Evolutionary conservation across 2,888 invertebrate species (phyloP).

Genomic region (Cerceris ruficornis): DNA sequence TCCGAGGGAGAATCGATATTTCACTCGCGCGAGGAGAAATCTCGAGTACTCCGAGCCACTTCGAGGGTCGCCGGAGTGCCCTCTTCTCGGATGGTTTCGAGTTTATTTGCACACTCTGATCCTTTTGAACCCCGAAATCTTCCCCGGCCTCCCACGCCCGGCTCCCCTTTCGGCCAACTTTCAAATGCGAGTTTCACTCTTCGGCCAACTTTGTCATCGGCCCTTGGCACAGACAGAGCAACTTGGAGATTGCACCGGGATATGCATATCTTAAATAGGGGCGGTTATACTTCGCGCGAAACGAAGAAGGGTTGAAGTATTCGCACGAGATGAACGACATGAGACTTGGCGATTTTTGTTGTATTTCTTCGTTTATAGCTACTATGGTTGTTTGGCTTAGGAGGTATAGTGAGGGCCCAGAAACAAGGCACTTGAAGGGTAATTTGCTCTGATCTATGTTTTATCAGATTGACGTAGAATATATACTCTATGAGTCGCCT

Average conservation of each 20-base stretch:
- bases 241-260: background rate
- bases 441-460: too few species aligned
- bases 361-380: too few species aligned
- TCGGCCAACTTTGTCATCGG: background rate
- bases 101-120: slow-evolving; percentile 52
- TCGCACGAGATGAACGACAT: too few species aligned
- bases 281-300: too few species aligned
- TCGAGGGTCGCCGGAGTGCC: slow-evolving; percentile 24
- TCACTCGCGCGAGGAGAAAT: slow-evolving; percentile 35
- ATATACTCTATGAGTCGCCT: too few species aligned
- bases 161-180: slow-evolving; percentile 15
- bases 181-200: slow-evolving; percentile 8
- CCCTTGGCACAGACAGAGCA: slow-evolving; percentile 2
- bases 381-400: too few species aligned
- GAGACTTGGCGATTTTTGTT: too few species aligned
- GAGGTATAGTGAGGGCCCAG: too few species aligned
- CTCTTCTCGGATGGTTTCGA: slow-evolving; percentile 38
- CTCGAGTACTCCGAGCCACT: slow-evolving; percentile 36
- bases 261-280: background rate
- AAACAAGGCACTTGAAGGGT: too few species aligned
- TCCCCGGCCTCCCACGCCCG: background rate
- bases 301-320: too few species aligned
- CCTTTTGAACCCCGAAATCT: slow-evolving; percentile 45
- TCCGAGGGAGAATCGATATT: slow-evolving; percentile 60
- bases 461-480: too few species aligned